These are phyloP conservation scores for Dasyprocta punctata DNA, from an alignment of 2,113 vertebrate species.

Conservation along the genomic window DNA sequence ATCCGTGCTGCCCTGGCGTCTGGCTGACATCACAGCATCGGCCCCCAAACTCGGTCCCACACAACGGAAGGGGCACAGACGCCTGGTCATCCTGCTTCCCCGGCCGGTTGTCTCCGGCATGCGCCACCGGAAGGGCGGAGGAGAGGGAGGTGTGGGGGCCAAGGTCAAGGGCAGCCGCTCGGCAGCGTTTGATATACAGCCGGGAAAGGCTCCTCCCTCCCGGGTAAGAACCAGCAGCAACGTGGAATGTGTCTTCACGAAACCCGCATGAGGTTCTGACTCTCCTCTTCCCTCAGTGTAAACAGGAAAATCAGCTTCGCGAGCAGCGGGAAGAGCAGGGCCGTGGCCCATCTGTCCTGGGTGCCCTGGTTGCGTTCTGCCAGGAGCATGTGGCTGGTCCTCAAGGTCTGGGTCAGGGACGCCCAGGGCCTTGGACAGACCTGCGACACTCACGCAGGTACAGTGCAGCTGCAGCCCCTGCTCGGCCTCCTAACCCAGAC, in stretches of 20 bases:
- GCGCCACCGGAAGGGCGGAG: not conserved
- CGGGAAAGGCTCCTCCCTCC: rapidly evolving
- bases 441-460: not conserved
- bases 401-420: not conserved
- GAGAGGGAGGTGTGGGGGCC: not conserved
- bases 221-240: no score
- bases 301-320: no score
- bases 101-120: rapidly evolving
- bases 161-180: not conserved
- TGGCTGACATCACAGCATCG: not conserved
- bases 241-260: not conserved
- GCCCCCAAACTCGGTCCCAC: not conserved
- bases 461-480: rapidly evolving
- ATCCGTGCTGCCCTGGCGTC: not conserved
- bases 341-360: rapidly evolving
- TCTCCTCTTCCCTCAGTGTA: not conserved
- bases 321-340: not conserved
- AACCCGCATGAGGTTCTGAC: not conserved
- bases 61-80: not conserved
- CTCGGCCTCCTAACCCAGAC: not conserved
- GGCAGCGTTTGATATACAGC: not conserved
- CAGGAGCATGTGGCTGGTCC: not conserved
- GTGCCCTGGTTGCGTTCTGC: not conserved
- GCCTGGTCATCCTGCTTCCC: not conserved
- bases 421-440: not conserved